Base-by-base conservation (phyloP, 2,797 vertebrate genomes). In the Protonibea diacanthus region DNA sequence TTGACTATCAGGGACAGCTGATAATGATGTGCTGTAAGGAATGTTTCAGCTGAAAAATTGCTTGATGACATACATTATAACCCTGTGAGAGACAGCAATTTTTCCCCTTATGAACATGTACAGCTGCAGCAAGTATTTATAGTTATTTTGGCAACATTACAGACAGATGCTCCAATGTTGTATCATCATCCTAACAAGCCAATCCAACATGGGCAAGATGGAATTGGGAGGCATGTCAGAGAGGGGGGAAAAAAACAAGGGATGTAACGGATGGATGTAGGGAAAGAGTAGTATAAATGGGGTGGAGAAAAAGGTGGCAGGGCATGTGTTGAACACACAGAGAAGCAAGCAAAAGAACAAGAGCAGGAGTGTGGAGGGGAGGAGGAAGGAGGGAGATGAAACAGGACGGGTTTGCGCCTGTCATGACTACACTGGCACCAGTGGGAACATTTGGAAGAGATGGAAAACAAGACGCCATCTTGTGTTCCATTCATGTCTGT, bases 401-500 rank as follows among this genome's bases (percentile, higher is more conserved):
- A 89, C 77, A 45, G 84, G 80, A 80, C 67, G 64, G 76, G 42
- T 65, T 65, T 76, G 78, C 48, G 86, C 60, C 71, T 87, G 88
- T 90, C 89, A 75, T 78, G 76, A 86, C 85, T 85, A 81, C 38
- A 68, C 78, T 89, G 81, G 84, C 87, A 87, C 82, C 82, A 81
- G 71, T 38, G 70, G 80, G 75, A 90, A 86, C 80, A 81, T 87
- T 82, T 78, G 83, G 72, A 84, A 52, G 80, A 73, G 82, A 88
- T 73, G 87, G 88, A 93, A 93, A 91, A 91, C 84, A 81, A 91
- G 84, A 86, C 81, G 74, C 83, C 92, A 88, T 91, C 84, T 92
- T 86, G 76, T 90, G 80, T 91, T 91, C 88, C 86, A 74, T 78
- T 89, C 86, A 86, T 79, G 88, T 90, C 82, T 89, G 81, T 66